Base-by-base conservation (phyloP, 2,797 vertebrate species). In the Lophius americanus region DNA sequence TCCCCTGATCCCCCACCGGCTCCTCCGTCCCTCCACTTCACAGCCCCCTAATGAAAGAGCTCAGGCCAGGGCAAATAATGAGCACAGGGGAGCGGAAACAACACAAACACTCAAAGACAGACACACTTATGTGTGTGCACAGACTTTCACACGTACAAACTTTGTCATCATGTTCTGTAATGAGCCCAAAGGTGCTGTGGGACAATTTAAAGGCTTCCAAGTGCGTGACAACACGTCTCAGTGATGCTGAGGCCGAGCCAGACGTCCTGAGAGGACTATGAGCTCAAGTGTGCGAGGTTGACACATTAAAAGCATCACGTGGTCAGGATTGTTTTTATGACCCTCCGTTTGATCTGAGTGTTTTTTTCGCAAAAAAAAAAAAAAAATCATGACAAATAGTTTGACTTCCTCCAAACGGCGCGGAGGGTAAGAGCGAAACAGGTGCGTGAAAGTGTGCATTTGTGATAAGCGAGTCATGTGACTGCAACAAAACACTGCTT, bases 11-110 rank as follows among this genome's bases (percentile, higher is more conserved):
- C 82, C 87, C 83, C 13, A 56, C 71, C 60, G 61, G 60, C 72
- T 71, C 74, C 61, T 73, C 70, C 37, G 68, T 71, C 85, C 84
- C 88, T 85, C 83, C 81, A 82, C 80, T 76, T 75, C 84, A 74
- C 75, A 76, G 76, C 57, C 64, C 67, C 68, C 64, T 91, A 93
- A 93, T 93, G 89, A 93, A 92, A 92, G 88, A 92, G 83, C 88
- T 88, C 84, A 79, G 80, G 76, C 76, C 84, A 53, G 79, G 69
- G 71, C 75, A 75, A 85, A 81, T 92, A 92, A 92, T 90, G 86
- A 91, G 88, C 73, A 51, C 76, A 4, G 71, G 86, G 84, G 81
- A 83, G 60, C 52, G 60, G 78, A 81, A 86, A 79, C 71, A 64
- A 79, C 82, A 70, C 73, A 74, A 11, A 66, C 32, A 48, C 51